Percentiles rank a stretch among this genome's conserved stretches.
Conservation (phyloP, 1,140 invertebrate species). For the Doryteuthis pealeii region DNA sequence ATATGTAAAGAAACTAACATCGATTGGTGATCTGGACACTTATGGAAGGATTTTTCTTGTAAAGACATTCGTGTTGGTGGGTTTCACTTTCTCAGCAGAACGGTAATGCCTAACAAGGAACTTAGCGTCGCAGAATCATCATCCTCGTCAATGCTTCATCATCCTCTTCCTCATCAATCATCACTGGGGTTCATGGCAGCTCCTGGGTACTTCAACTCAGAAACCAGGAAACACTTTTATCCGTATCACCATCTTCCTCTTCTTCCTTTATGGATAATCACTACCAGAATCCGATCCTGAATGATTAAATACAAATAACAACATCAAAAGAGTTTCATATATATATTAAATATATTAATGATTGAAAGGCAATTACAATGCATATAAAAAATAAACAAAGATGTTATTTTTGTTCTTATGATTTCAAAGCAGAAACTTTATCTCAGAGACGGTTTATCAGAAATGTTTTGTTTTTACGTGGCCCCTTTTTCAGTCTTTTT, state of each 20-base stretch:
- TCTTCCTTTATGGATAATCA: slow-evolving; percentile 34
- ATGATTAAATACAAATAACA: not conserved
- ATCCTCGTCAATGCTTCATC: slow-evolving; percentile 32
- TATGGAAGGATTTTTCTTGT: not conserved
- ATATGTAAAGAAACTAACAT: not conserved
- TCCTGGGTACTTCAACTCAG: slow-evolving; percentile 6
- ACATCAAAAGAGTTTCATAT: too few relatives aligned
- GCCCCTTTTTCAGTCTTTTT: too few relatives aligned
- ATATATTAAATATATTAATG: too few relatives aligned
- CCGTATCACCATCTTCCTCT: slow-evolving; percentile 8
- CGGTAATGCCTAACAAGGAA: not conserved
- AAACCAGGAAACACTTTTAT: not conserved
- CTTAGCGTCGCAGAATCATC: slow-evolving; percentile 15
- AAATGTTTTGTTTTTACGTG: too few relatives aligned
- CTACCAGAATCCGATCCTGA: slow-evolving; percentile 53
- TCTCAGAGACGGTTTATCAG: too few relatives aligned
- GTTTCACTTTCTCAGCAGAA: not conserved
- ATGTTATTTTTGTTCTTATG: too few relatives aligned
- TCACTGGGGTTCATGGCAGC: slow-evolving; percentile 7
- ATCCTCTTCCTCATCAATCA: slow-evolving; percentile 36
- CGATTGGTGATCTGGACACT: not conserved
- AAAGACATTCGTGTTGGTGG: not conserved
- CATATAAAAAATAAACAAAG: not conserved
- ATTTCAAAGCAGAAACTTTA: too few relatives aligned
- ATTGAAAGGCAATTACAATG: too few relatives aligned